Percentiles rank a stretch among this genome's conserved stretches.
These are phyloP conservation scores for Cavia aperea DNA, from an alignment of 2,113 vertebrate genomes.

Conservation along the genomic window DNA sequence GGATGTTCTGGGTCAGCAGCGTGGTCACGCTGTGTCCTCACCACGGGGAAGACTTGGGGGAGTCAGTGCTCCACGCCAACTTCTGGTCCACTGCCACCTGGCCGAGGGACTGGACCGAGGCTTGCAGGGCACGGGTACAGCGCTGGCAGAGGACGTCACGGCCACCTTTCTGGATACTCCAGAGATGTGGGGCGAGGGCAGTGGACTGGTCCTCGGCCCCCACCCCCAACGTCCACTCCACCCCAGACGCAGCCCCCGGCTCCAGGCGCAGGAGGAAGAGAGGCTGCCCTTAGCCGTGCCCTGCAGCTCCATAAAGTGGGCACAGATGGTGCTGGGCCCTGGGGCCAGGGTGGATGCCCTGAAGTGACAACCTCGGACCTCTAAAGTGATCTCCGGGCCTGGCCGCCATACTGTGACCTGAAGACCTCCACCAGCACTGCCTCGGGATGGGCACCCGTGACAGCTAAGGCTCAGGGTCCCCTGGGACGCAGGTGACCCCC, in stretches of 20 bases:
- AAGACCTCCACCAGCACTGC: background rate
- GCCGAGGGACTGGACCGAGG: background rate
- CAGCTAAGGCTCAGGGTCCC: background rate
- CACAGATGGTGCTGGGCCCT: rapidly evolving
- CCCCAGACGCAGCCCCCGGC: rapidly evolving
- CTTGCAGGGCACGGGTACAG: background rate
- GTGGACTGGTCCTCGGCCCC: rapidly evolving
- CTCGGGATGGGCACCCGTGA: rapidly evolving
- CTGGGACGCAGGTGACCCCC: background rate
- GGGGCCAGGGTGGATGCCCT: background rate
- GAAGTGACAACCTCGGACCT: background rate
- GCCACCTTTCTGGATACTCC: rapidly evolving
- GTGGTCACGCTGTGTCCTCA: too few species aligned
- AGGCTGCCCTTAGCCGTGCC: background rate
- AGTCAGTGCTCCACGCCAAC: background rate
- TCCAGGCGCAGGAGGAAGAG: background rate
- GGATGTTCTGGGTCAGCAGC: too few species aligned
- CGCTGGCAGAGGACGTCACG: rapidly evolving
- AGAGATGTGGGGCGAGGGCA: background rate
- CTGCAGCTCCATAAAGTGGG: too few species aligned
- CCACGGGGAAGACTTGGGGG: background rate
- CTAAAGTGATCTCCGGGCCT: background rate
- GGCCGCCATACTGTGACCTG: background rate
- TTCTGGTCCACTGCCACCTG: rapidly evolving
- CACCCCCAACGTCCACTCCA: rapidly evolving